Evolutionary conservation across 2,797 vertebrate genomes (phyloP).

Genomic region (Myripristis jacobus): DNA sequence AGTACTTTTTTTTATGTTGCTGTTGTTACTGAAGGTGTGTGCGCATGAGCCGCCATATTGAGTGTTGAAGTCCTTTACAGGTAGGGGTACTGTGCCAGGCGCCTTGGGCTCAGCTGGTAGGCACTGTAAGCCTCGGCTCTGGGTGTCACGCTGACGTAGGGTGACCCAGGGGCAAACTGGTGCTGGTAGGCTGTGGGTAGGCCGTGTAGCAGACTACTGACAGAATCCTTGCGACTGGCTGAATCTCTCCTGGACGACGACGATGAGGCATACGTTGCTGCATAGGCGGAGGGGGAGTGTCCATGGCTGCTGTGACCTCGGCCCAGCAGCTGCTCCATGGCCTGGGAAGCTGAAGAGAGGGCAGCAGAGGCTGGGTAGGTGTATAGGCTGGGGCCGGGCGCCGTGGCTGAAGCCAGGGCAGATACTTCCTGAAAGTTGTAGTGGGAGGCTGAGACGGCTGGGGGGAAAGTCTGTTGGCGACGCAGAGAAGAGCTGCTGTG

Average conservation of each 20-base stretch:
- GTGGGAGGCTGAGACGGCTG: conserved; percentile 83
- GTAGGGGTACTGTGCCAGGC: conserved; percentile 96
- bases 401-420: conserved; percentile 82
- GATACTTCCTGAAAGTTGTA: conserved; percentile 93
- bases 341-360: conserved; percentile 90
- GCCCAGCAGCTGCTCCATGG: conserved; percentile 90
- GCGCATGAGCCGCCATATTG: not conserved
- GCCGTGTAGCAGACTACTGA: conserved; percentile 88
- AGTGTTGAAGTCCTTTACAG: conserved; percentile 79
- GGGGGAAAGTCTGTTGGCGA: conserved; percentile 92
- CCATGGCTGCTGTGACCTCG: conserved; percentile 72
- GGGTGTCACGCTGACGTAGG: conserved; percentile 86
- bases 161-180: conserved; percentile 87
- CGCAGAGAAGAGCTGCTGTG: conserved; percentile 76
- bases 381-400: conserved; percentile 85
- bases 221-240: conserved; percentile 89
- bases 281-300: conserved; percentile 82
- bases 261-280: conserved; percentile 84
- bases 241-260: conserved; percentile 84
- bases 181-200: conserved; percentile 93
- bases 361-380: conserved; percentile 90
- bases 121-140: conserved; percentile 89
- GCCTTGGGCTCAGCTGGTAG: conserved; percentile 95
- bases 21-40: conserved; percentile 30
- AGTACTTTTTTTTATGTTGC: conserved; percentile 21